Base-by-base conservation (phyloP, 2,797 vertebrate species). In the Allobates femoralis region DNA sequence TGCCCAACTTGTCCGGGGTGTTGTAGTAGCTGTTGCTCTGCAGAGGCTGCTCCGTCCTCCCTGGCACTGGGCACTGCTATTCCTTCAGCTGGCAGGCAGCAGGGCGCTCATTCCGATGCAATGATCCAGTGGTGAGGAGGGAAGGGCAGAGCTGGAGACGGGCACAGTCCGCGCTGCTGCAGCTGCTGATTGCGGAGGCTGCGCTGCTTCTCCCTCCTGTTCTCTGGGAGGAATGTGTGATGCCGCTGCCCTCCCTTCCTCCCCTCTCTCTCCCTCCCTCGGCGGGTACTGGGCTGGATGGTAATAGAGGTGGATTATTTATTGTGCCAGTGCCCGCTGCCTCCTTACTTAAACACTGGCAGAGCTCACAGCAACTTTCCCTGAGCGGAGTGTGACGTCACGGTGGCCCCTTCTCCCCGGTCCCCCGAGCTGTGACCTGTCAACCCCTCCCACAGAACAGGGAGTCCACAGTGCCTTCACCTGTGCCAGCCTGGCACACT, bases 331-430 rank as follows among this genome's bases (percentile, higher is more conserved):
- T 19, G 51, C 77, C 67, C 89, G 32, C 79, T 69, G 79, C 88
- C 81, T 87, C 87, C 87, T 88, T 89, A 85, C 86, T 88, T 84
- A 41, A 88, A 89, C 86, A 37, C 85, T 53, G 77, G 90, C 83
- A 73, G 84, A 83, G 28, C 90, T 83, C 71, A 71, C 89, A 87
- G 89, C 89, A 90, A 88, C 90, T 90, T 81, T 90, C 89, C 87
- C 85, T 86, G 80, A 87, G 88, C 92, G 87, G 79, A 89, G 86
- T 46, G 76, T 94, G 91, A 92, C 92, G 91, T 94, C 93, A 94
- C 87, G 81, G 1, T 28, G n/a, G 50, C 56, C 81, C 86, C 88
- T 81, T 88, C 64, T n/a, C 50, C 28, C 2, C 30, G 32, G 53
- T n/a, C 80, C 46, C 46, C 82, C 55, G 71, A 51, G 46, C 46